Base-by-base conservation (phyloP, 2,113 vertebrate species). In the Salvator merianae region DNA sequence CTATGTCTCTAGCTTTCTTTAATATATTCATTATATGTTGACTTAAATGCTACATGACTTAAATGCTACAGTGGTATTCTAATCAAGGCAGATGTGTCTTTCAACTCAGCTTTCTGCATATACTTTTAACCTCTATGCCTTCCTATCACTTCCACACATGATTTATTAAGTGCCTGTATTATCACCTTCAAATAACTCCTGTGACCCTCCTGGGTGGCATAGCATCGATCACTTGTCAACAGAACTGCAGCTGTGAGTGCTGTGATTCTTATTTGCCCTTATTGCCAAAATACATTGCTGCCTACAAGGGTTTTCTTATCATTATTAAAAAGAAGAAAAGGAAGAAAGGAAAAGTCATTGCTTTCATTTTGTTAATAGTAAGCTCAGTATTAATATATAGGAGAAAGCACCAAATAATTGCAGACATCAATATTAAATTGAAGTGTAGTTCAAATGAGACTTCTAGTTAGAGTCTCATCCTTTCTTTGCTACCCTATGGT, bases 121-220 rank as follows among this genome's bases (percentile, higher is more conserved):
- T 4, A 62, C 1, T 74, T 83, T 81, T 38, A 72, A 73, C 5
- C 71, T 88, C n/a, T 68, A 78, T 62, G 7, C 72, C 18, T 88
- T 88, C 81, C n/a, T 53, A 1, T 88, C 79, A 81, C 87, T 89
- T 88, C 81, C 73, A 69, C 73, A 30, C 4, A 62, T 90, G 79
- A 93, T 92, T 94, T 93, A 91, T 92, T 90, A 84, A 32, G 4
- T 74, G 69, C 84, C 83, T 65, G 2, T 43, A 38, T 87, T 87
- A 89, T 92, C 70, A 94, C 83, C 84, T 93, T 91, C 83, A 92
- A 86, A 89, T 87, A 91, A 83, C 88, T 90, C 87, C 14, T 91
- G 30, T 91, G 74, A 88, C 66, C 55, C 34, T 91, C 3, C 82
- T 87, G 70, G 5, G 75, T 79, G 13, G 55, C 26, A 34, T 5